Evolutionary conservation across 2,113 vertebrate genomes (phyloP).

Genomic region (Macquaria australasica): DNA sequence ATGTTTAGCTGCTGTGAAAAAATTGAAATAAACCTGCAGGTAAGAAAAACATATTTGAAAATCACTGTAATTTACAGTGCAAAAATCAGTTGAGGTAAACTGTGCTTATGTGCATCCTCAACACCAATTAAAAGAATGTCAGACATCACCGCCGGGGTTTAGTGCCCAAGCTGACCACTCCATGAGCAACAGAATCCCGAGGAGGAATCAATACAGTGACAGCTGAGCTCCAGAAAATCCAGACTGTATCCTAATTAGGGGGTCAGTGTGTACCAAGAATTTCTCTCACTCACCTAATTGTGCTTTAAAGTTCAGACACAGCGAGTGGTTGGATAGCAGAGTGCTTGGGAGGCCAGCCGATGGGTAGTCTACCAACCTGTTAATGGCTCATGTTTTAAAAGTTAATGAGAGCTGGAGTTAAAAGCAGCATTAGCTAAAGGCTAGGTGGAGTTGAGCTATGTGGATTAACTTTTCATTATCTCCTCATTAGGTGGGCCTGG

Average conservation of each 20-base stretch:
- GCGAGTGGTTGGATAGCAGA: constrained; percentile 65
- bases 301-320: constrained; percentile 75
- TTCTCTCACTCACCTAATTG: constrained; percentile 74
- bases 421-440: constrained; percentile 86
- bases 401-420: constrained; percentile 86
- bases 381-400: constrained; percentile 85
- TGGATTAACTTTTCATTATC: constrained; percentile 87
- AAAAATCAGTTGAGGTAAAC: constrained; percentile 13
- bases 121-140: constrained; percentile 35
- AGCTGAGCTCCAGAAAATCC: constrained; percentile 78
- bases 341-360: constrained; percentile 68
- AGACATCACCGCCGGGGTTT: constrained; percentile 31
- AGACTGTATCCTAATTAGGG: constrained; percentile 80
- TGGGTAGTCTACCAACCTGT: constrained; percentile 82
- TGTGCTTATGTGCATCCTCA: constrained; percentile 32
- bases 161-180: constrained; percentile 41
- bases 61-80: neutral
- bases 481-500: constrained; percentile 84
- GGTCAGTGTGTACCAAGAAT: constrained; percentile 67
- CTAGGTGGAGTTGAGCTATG: constrained; percentile 81
- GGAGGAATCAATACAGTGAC: constrained; percentile 81
- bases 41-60: neutral
- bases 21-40: constrained; percentile 24
- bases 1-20: constrained; percentile 33
- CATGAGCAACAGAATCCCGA: constrained; percentile 47